A percentile compares a stretch with the other conserved stretches of the same genome.
These are phyloP conservation scores for Perca fluviatilis DNA, from an alignment of 2,113 vertebrate species.

Conservation along the genomic window DNA sequence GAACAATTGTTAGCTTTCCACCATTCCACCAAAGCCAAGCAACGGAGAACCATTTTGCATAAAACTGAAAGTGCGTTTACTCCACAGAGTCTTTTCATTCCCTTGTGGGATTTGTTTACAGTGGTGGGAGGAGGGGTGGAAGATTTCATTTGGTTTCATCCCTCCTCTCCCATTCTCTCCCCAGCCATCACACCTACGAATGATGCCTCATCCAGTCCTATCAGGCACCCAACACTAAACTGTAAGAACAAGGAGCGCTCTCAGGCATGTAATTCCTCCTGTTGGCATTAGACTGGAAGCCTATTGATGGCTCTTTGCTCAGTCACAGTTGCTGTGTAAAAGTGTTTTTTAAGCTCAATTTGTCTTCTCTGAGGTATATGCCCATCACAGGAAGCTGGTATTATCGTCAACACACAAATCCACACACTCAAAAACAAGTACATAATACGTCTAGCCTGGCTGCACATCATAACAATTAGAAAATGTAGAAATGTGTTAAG, in stretches of 20 bases:
- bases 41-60: conserved; percentile 39
- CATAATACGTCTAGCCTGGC: not conserved
- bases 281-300: conserved; percentile 32
- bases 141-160: conserved; percentile 3
- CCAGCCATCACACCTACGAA: conserved; percentile 46
- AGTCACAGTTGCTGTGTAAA: conserved; percentile 20
- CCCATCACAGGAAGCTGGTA: conserved; percentile 19
- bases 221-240: conserved; percentile 39
- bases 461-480: not conserved
- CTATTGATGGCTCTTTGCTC: conserved; percentile 14
- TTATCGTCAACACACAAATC: not conserved
- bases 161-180: conserved; percentile 11
- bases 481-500: not conserved
- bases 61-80: conserved; percentile 21
- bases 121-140: conserved; percentile 20
- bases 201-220: conserved; percentile 21
- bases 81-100: not conserved
- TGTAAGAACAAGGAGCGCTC: conserved; percentile 47
- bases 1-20: conserved; percentile 67
- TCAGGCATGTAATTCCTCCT: conserved; percentile 43
- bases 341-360: conserved; percentile 49
- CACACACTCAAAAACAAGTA: not conserved
- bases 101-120: conserved; percentile 12
- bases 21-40: conserved; percentile 21
- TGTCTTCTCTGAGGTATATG: conserved; percentile 16